Percentiles rank a stretch among this genome's conserved stretches.
phyloP scores from a whole-genome alignment of 2,113 vertebrate genomes.

The Xiphophorus hellerii region DNA sequence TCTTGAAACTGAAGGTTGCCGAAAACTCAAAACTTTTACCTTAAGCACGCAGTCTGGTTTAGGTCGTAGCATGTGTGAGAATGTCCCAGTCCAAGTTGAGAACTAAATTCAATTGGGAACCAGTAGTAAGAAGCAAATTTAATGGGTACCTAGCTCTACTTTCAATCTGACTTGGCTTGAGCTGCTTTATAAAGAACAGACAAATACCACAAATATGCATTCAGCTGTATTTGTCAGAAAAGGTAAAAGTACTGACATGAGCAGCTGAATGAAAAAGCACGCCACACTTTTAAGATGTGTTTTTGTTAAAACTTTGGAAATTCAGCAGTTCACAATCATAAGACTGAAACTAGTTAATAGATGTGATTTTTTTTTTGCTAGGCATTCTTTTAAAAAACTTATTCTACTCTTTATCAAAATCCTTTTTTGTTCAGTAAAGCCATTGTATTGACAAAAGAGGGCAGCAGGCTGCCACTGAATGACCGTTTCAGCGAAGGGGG shows the following conservation, averaged over 20 bases:
- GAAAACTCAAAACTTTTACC: neutral
- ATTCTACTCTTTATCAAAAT: neutral
- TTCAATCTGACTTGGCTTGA: neutral
- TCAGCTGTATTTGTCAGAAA: neutral
- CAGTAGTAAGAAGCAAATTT: neutral
- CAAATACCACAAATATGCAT: neutral
- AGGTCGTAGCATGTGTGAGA: neutral
- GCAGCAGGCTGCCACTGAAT: slow-evolving; percentile 75
- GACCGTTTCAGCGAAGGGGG: slow-evolving; percentile 20
- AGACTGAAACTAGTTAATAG: neutral
- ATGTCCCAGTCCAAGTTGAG: neutral
- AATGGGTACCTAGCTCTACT: neutral
- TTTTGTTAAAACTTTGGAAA: no score
- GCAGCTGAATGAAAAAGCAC: neutral
- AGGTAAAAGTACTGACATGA: neutral
- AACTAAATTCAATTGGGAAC: neutral
- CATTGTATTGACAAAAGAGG: slow-evolving; percentile 76
- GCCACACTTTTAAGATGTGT: neutral
- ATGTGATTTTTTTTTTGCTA: neutral
- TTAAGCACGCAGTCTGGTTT: neutral
- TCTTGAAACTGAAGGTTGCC: neutral
- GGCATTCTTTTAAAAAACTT: neutral
- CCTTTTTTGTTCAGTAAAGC: slow-evolving; percentile 32
- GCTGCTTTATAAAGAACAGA: neutral
- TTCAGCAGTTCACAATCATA: no score